phyloP scores from a whole-genome alignment of 2,888 invertebrate species.

The Xestia ashworthii region DNA sequence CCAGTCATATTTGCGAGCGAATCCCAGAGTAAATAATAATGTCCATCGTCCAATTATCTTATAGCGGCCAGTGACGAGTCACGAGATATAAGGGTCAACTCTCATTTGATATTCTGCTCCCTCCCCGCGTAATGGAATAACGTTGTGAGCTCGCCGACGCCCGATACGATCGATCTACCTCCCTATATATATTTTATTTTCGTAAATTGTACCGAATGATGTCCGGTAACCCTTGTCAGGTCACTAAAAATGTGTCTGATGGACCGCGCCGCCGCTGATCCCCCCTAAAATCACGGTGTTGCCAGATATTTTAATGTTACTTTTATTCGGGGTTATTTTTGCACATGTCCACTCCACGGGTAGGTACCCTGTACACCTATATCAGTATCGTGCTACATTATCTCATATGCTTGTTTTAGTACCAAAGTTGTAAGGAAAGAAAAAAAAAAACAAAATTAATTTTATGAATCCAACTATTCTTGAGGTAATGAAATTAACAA shows the following conservation, averaged over 20 bases:
- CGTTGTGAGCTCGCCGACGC: constrained; percentile 82
- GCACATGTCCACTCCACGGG: constrained; percentile 4
- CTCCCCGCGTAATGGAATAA: constrained; percentile 87
- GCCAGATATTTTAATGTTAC: constrained; percentile 65
- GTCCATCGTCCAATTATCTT: constrained; percentile 73
- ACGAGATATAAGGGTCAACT: constrained; percentile 82
- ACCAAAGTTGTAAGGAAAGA: no score
- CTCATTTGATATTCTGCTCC: constrained; percentile 86
- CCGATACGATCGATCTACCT: constrained; percentile 81
- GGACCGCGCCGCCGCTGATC: constrained; percentile 56
- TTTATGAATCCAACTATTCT: background rate
- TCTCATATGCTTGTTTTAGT: background rate
- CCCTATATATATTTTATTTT: constrained; percentile 85
- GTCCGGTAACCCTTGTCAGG: constrained; percentile 84
- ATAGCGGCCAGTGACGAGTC: constrained; percentile 70
- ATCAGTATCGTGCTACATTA: constrained; percentile 5
- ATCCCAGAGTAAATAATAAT: constrained; percentile 65
- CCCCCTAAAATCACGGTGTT: constrained; percentile 68
- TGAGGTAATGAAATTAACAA: background rate
- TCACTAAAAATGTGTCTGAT: constrained; percentile 76
- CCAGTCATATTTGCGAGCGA: constrained; percentile 59
- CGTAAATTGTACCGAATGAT: constrained; percentile 86
- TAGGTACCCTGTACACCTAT: background rate
- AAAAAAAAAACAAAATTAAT: background rate
- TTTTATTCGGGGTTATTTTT: constrained; percentile 44